Percentiles rank a stretch among this genome's conserved stretches.
Conservation (phyloP, 2,888 invertebrate species). For the Fissipunctia ypsillon region DNA sequence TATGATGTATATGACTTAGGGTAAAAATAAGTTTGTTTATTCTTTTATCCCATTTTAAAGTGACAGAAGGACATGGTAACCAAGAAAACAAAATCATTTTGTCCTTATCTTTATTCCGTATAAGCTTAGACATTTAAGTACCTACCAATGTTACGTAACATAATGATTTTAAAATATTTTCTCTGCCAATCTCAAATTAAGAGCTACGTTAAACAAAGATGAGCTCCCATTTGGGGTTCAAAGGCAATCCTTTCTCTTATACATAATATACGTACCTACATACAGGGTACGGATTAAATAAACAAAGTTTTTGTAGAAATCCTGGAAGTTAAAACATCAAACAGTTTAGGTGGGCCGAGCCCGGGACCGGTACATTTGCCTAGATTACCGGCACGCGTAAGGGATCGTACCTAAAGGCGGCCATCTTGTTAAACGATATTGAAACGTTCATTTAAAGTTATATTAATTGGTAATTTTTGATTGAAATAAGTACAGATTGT, state of each 20-base stretch:
- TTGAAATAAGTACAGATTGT: background rate
- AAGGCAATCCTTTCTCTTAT: constrained; percentile 34
- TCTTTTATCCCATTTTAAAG: background rate
- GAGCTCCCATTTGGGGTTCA: constrained; percentile 17
- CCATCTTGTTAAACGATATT: constrained; percentile 69
- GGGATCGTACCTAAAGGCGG: constrained; percentile 69
- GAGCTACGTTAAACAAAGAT: constrained; percentile 29
- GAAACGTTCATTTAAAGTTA: constrained; percentile 39
- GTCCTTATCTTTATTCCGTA: background rate
- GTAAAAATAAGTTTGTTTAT: background rate
- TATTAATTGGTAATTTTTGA: background rate
- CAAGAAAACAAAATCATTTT: background rate
- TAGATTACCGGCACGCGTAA: constrained; percentile 82
- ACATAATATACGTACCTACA: constrained; percentile 51
- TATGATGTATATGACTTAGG: background rate
- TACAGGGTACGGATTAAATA: constrained; percentile 77
- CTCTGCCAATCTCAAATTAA: background rate
- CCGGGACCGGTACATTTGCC: constrained; percentile 80
- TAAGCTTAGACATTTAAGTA: background rate
- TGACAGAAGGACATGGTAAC: too few relatives aligned
- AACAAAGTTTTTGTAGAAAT: constrained; percentile 82
- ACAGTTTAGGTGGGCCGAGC: constrained; percentile 76
- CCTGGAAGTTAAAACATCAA: constrained; percentile 85
- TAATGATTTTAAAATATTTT: background rate
- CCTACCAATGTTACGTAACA: background rate